Percentiles rank a stretch among this genome's conserved stretches.
phyloP scores from a whole-genome alignment of 2,888 invertebrate genomes.

The Chesias legatella region DNA sequence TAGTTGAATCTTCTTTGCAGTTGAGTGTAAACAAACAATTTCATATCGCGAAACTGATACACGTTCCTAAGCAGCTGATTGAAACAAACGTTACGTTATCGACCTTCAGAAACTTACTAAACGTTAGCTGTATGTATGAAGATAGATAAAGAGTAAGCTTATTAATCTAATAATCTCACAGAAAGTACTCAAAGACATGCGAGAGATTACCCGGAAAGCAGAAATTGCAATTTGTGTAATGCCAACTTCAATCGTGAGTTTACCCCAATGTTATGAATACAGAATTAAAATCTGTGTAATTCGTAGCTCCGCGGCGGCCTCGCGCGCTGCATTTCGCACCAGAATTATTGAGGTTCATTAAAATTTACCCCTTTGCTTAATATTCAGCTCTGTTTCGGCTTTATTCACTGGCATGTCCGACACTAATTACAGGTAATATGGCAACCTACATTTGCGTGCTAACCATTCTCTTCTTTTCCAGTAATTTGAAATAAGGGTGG shows the following conservation, averaged over 20 bases:
- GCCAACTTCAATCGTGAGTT: too few relatives aligned
- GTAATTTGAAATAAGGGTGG: background rate
- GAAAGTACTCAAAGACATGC: too few relatives aligned
- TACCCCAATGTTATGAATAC: slow-evolving; percentile 5
- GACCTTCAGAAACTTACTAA: too few relatives aligned
- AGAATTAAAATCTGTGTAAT: slow-evolving; percentile 7
- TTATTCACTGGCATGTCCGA: slow-evolving; percentile 28
- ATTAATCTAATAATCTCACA: too few relatives aligned
- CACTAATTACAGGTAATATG: slow-evolving; percentile 29
- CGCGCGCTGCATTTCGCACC: slow-evolving; percentile 37
- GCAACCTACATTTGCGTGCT: slow-evolving; percentile 16
- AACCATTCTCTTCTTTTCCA: slow-evolving; percentile 7
- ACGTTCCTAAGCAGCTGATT: too few relatives aligned
- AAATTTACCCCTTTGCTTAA: slow-evolving; percentile 42
- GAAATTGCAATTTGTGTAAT: slow-evolving; percentile 2
- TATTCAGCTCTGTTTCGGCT: slow-evolving; percentile 37
- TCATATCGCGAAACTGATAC: too few relatives aligned
- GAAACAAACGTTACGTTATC: too few relatives aligned
- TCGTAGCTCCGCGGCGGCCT: slow-evolving; percentile 24
- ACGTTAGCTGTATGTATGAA: too few relatives aligned
- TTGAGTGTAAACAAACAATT: too few relatives aligned
- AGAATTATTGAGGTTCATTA: slow-evolving; percentile 48
- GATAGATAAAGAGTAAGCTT: too few relatives aligned
- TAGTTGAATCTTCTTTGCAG: too few relatives aligned
- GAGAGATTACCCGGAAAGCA: background rate